Conservation (phyloP, 2,888 invertebrate genomes). For the Ormyrus nitidulus region DNA sequence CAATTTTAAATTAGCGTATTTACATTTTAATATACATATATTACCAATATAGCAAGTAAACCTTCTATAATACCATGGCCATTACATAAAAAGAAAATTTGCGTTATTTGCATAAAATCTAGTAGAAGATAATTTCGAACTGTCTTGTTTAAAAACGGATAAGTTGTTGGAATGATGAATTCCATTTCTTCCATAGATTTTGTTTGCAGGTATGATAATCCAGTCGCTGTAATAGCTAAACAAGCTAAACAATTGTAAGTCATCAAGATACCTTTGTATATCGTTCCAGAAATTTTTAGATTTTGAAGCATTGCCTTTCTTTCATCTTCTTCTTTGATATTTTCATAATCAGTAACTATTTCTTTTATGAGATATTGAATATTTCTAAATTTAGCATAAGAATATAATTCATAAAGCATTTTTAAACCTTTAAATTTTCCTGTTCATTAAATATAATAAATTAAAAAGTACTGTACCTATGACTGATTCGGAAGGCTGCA, state of each 20-base stretch:
- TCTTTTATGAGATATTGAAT: constrained; percentile 1
- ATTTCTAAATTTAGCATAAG: not conserved
- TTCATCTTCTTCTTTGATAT: not conserved
- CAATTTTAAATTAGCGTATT: not conserved
- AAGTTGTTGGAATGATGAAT: not conserved
- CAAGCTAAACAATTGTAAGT: not conserved
- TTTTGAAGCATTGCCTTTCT: not conserved
- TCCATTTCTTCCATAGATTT: not conserved
- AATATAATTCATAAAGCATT: too few relatives aligned
- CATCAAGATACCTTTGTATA: not conserved
- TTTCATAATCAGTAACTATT: not conserved
- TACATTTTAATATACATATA: not conserved
- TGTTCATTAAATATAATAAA: too few relatives aligned
- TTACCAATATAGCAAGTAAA: constrained; percentile 13
- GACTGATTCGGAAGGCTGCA: not conserved
- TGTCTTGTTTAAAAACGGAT: constrained; percentile 9
- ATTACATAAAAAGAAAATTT: not conserved
- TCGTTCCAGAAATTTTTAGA: not conserved
- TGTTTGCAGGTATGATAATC: not conserved
- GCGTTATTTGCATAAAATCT: not conserved
- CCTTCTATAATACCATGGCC: constrained; percentile 12
- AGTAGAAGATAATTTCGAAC: constrained; percentile 1
- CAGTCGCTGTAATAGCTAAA: not conserved
- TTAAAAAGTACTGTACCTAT: constrained; percentile 1
- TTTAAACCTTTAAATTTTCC: too few relatives aligned